phyloP scores from a whole-genome alignment of 2,888 invertebrate species.

The Lacanobia oleracea region DNA sequence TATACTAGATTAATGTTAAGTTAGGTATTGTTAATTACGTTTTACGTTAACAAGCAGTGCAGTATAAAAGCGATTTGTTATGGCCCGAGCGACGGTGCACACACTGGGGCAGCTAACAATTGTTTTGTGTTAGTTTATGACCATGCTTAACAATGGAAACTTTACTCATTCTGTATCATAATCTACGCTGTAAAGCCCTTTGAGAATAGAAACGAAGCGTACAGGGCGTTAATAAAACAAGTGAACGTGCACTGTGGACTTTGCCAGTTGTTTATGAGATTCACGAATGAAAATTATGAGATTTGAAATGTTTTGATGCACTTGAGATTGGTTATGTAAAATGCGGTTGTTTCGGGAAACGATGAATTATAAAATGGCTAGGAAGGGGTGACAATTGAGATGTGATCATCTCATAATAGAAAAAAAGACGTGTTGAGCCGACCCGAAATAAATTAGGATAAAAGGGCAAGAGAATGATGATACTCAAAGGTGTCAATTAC shows the following conservation, averaged over 20 bases:
- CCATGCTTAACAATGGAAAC: conserved; percentile 74
- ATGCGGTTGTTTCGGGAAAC: neutral
- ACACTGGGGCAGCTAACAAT: conserved; percentile 71
- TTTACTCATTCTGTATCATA: conserved; percentile 75
- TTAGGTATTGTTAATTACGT: conserved; percentile 51
- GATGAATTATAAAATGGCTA: neutral
- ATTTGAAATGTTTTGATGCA: conserved; percentile 17
- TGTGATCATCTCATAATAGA: no score
- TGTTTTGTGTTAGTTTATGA: conserved; percentile 77
- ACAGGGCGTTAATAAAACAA: conserved; percentile 41
- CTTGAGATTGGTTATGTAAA: neutral
- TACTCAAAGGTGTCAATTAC: no score
- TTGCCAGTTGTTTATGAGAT: neutral
- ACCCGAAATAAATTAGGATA: neutral
- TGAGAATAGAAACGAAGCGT: conserved; percentile 48
- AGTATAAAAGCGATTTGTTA: conserved; percentile 69
- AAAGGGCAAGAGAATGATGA: neutral
- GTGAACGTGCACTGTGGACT: conserved; percentile 10
- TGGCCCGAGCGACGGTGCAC: conserved; percentile 64
- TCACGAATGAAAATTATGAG: conserved; percentile 2
- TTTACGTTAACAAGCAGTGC: conserved; percentile 65
- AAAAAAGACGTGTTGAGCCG: neutral
- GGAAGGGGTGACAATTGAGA: no score
- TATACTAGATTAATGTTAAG: conserved; percentile 28
- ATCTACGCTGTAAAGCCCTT: conserved; percentile 65